A percentile compares a stretch with the other conserved stretches of the same genome.
These are phyloP conservation scores for Mormyrus iriodes DNA, from an alignment of 2,113 vertebrate species.

Conservation along the genomic window DNA sequence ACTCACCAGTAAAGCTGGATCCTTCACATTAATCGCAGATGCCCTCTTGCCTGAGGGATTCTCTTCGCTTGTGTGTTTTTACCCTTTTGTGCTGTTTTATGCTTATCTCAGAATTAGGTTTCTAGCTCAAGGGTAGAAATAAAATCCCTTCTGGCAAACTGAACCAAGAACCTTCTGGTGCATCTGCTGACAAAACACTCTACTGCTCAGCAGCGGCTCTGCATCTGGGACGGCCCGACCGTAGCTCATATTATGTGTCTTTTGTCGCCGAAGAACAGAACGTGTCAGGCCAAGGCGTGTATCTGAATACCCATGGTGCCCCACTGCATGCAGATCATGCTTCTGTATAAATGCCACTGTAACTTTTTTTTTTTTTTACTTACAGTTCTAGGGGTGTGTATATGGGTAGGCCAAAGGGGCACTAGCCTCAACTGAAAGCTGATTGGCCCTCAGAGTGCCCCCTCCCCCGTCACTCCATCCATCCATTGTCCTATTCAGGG, in stretches of 20 bases:
- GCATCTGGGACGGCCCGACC: not conserved
- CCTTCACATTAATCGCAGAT: not conserved
- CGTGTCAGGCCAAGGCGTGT: not conserved
- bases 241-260: not conserved
- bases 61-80: not conserved
- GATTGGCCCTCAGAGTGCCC: not conserved
- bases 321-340: not conserved
- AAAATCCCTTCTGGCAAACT: not conserved
- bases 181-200: not conserved
- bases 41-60: not conserved
- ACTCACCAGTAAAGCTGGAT: not conserved
- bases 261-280: not conserved
- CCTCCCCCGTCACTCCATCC: not conserved
- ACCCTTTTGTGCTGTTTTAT: not conserved
- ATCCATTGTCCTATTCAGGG: not conserved
- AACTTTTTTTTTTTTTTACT: no score
- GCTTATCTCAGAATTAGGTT: not conserved
- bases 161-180: not conserved
- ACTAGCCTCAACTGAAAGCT: not conserved
- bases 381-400: not conserved
- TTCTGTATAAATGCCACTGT: not conserved
- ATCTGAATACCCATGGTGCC: not conserved
- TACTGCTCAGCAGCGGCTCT: not conserved
- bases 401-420: not conserved
- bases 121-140: conserved; percentile 2